A percentile compares a stretch with the other conserved stretches of the same genome.
Evolutionary conservation across 2,797 vertebrate species (phyloP).

Genomic region (Melopsittacus undulatus): DNA sequence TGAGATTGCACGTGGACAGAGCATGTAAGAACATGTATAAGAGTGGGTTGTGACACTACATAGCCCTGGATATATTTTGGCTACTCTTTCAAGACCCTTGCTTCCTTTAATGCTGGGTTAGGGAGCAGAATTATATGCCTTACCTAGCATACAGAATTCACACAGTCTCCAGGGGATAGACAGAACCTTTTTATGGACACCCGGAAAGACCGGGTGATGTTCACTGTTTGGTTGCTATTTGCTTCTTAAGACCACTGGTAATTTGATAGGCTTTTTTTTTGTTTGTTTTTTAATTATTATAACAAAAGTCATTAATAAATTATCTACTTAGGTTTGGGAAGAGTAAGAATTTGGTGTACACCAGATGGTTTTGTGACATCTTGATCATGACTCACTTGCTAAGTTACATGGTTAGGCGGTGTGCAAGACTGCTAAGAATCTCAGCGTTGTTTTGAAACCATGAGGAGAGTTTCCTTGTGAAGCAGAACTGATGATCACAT

Average conservation of each 20-base stretch:
- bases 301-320: background rate
- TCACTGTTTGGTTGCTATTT: background rate
- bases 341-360: background rate
- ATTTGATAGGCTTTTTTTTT: background rate
- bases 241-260: background rate
- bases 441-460: background rate
- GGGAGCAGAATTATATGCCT: background rate
- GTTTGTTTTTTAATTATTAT: background rate
- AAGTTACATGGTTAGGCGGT: background rate
- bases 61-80: background rate
- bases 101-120: background rate
- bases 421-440: background rate
- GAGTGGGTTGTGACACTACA: background rate
- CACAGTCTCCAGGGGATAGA: background rate
- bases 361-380: background rate
- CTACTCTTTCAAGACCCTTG: background rate
- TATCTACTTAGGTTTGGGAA: background rate
- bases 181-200: background rate
- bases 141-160: background rate
- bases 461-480: constrained; percentile 11
- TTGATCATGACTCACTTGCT: background rate
- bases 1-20: background rate
- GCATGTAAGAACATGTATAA: background rate
- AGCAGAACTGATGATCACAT: constrained; percentile 21
- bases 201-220: background rate